These are phyloP conservation scores for Coranthus polyacanthus DNA, from an alignment of 2,797 vertebrate species.

Conservation along the genomic window DNA sequence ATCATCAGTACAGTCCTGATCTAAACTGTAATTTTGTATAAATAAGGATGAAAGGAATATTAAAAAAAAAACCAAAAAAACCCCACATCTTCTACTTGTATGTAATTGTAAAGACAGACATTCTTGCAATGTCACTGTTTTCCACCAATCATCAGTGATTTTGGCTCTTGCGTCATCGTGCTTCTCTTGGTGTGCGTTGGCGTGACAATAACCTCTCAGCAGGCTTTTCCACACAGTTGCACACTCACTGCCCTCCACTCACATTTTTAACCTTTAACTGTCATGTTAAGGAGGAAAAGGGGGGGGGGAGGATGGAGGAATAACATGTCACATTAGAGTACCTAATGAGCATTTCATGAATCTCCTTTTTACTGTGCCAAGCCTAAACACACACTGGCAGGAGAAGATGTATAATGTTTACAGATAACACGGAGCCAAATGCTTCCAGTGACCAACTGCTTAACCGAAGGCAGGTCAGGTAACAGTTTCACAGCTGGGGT, in stretches of 20 bases:
- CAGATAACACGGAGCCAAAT: conserved; percentile 4
- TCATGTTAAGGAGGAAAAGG: conserved; percentile 38
- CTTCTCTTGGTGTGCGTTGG: conserved; percentile 1
- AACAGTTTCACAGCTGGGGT: background rate
- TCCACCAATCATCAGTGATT: conserved; percentile 19
- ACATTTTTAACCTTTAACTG: conserved; percentile 74
- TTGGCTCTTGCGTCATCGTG: conserved; percentile 8
- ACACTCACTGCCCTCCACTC: conserved; percentile 59
- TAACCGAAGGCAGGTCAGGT: too few species aligned
- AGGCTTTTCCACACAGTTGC: conserved; percentile 74
- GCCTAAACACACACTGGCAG: conserved; percentile 1
- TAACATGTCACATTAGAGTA: conserved; percentile 60
- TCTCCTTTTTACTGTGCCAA: conserved; percentile 1
- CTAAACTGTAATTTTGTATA: background rate
- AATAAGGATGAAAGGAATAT: background rate
- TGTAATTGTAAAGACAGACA: conserved; percentile 13
- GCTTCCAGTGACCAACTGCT: conserved; percentile 25
- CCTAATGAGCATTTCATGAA: conserved; percentile 45
- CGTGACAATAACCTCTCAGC: conserved; percentile 70
- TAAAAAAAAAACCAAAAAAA: background rate
- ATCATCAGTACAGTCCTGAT: too few species aligned
- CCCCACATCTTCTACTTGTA: background rate
- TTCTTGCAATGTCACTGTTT: conserved; percentile 17
- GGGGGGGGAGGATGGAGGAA: conserved; percentile 40
- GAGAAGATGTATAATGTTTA: conserved; percentile 5